Evolutionary conservation across 1,140 invertebrate species (phyloP), one percentile per base, ranked within the genome.

Genomic region (Liolophura sinensis): DNA sequence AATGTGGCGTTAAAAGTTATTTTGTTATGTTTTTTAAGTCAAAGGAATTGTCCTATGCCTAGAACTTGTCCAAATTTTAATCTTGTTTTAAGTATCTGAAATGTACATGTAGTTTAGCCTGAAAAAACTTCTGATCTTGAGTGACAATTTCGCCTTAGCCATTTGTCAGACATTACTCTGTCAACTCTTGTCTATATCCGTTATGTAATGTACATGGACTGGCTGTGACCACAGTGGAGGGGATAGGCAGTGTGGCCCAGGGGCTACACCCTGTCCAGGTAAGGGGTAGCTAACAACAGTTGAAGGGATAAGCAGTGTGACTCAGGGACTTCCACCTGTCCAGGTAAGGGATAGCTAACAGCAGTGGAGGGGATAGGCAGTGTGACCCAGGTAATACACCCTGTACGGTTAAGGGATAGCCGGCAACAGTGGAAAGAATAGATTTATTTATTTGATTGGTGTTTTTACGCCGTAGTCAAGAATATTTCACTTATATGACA

Each of bases 361-460:
- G 95, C 93, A 0, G 86, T 92, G 11, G 93, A 95, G 83, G 92
- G 92, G 1, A 83, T 94, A 57, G 92, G 92, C 5, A 90, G 88
- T 77, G 87, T 87, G 71, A 85, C 84, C 60, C 86, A 71, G 60
- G 73, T 74, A 55, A 73, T 82, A 7, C 80, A 82, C 58, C 77
- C 76, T 18, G 74, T 79, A 25, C 79, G 82, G 79, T 80, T 83
- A 62, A 16, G 54, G 31, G 31, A 40, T 40, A 40, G 31, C 31
- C 96, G 31, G 90, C 88, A 0, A 95, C 93, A 0, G 86, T 92
- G 11, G 93, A 95, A 83, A 92, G 92, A 1, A 83, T 94, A 57
- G 92, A 92, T 6, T n/a, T n/a, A n/a, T n/a, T n/a, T n/a, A n/a
- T n/a, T n/a, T n/a, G n/a, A n/a, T n/a, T n/a, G n/a, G n/a, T n/a